Percentiles rank a stretch among this genome's conserved stretches.
These are phyloP conservation scores for Nipponia nippon DNA, from an alignment of 2,113 vertebrate genomes.

Conservation along the genomic window DNA sequence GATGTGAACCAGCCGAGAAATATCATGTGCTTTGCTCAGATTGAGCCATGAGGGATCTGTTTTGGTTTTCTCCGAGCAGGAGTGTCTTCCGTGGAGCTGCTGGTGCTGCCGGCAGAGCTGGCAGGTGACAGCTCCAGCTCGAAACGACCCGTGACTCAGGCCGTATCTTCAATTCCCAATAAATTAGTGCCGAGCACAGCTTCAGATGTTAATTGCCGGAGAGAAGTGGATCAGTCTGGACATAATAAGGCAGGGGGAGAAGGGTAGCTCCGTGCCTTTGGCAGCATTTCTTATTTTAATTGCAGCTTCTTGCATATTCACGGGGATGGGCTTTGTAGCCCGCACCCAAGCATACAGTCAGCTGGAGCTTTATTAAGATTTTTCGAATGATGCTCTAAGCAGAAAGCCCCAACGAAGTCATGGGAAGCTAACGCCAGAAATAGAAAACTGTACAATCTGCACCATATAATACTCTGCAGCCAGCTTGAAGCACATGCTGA, in stretches of 20 bases:
- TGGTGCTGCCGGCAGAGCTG: neutral
- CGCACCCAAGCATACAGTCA: accelerated
- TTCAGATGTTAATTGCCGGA: neutral
- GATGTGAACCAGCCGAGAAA: neutral
- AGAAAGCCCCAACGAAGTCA: neutral
- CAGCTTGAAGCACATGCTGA: neutral
- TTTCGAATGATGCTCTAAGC: neutral
- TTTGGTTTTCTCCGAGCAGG: neutral
- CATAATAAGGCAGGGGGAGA: neutral
- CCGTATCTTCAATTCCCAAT: neutral
- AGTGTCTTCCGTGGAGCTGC: neutral
- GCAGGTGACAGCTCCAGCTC: neutral
- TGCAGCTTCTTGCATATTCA: neutral
- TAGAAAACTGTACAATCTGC: neutral
- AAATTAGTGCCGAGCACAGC: neutral
- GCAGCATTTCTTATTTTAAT: neutral
- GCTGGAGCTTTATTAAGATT: neutral
- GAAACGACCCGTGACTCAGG: accelerated
- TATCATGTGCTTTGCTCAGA: neutral
- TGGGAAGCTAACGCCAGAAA: neutral
- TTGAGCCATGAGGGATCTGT: neutral
- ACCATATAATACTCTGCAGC: neutral
- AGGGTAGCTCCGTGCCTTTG: neutral
- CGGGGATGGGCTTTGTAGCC: neutral
- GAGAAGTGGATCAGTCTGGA: neutral